Percentiles rank a stretch among this genome's conserved stretches.
Evolutionary conservation across 1,140 invertebrate species (phyloP).

Genomic region (Drosophila tani): DNA sequence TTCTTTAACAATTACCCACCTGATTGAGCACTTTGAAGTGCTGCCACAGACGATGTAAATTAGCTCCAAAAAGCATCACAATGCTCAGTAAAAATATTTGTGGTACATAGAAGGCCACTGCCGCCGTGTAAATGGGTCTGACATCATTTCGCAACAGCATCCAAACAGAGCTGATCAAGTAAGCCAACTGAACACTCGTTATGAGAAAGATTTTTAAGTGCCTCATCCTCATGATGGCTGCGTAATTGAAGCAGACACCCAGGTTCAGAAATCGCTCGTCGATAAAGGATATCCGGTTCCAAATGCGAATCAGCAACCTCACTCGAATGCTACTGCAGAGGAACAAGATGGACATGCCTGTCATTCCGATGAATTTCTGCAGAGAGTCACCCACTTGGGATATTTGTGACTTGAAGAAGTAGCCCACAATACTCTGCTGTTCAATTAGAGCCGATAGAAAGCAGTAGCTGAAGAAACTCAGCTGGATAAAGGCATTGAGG

Average conservation of each 20-base stretch:
- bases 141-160: constrained; percentile 71
- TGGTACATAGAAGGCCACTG: constrained; percentile 77
- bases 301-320: constrained; percentile 55
- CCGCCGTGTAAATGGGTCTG: constrained; percentile 67
- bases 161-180: constrained; percentile 66
- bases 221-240: constrained; percentile 62
- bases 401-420: constrained; percentile 80
- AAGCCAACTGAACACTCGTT: constrained; percentile 51
- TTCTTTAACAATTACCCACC: constrained; percentile 47
- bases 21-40: constrained; percentile 71
- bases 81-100: constrained; percentile 75
- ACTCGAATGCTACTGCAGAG: constrained; percentile 61
- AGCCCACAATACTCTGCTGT: constrained; percentile 79
- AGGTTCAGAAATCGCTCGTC: constrained; percentile 61
- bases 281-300: constrained; percentile 58
- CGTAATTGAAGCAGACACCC: constrained; percentile 72
- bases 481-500: constrained; percentile 68
- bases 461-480: constrained; percentile 77
- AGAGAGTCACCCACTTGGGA: constrained; percentile 75
- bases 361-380: constrained; percentile 77
- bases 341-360: constrained; percentile 74
- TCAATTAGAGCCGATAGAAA: constrained; percentile 68
- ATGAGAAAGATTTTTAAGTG: constrained; percentile 64
- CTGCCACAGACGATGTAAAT: constrained; percentile 74
- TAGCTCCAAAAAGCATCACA: constrained; percentile 68